These are phyloP conservation scores for Leptinotarsa defecta DNA, from an alignment of 1,140 invertebrate genomes.

Conservation along the genomic window DNA sequence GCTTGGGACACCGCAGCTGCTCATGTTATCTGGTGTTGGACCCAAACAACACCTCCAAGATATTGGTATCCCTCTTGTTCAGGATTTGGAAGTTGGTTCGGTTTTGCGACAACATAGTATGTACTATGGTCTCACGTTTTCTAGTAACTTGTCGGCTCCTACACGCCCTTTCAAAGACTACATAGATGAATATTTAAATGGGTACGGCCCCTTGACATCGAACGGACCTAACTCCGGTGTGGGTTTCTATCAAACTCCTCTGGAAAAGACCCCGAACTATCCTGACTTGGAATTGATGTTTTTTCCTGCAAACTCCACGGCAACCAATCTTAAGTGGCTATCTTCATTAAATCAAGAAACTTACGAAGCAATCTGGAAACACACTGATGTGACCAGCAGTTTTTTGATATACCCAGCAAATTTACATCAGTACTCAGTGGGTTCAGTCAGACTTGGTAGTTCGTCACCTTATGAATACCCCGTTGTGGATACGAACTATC, in stretches of 20 bases:
- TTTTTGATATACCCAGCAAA: constrained; percentile 23
- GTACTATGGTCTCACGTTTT: constrained; percentile 17
- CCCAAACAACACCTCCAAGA: constrained; percentile 64
- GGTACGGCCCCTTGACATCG: constrained; percentile 10
- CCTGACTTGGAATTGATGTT: constrained; percentile 26
- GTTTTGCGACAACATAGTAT: constrained; percentile 73
- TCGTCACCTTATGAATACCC: constrained; percentile 77
- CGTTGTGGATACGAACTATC: constrained; percentile 77
- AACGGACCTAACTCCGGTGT: background rate
- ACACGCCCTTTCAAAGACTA: background rate
- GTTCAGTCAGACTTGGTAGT: constrained; percentile 68
- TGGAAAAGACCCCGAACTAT: constrained; percentile 9
- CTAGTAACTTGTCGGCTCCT: constrained; percentile 15
- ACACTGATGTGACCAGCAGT: constrained; percentile 17
- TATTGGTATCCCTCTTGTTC: constrained; percentile 63
- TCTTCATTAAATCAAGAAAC: background rate
- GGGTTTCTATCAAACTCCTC: constrained; percentile 7
- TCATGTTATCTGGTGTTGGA: constrained; percentile 77
- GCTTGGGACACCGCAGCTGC: constrained; percentile 71
- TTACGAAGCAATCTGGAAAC: background rate
- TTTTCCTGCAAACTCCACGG: background rate
- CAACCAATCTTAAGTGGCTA: background rate
- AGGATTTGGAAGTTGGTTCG: constrained; percentile 72
- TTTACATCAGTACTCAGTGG: constrained; percentile 74
- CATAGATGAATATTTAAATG: constrained; percentile 10